Conservation (phyloP, 1,140 invertebrate species). For the Drosophila grimshawi region DNA sequence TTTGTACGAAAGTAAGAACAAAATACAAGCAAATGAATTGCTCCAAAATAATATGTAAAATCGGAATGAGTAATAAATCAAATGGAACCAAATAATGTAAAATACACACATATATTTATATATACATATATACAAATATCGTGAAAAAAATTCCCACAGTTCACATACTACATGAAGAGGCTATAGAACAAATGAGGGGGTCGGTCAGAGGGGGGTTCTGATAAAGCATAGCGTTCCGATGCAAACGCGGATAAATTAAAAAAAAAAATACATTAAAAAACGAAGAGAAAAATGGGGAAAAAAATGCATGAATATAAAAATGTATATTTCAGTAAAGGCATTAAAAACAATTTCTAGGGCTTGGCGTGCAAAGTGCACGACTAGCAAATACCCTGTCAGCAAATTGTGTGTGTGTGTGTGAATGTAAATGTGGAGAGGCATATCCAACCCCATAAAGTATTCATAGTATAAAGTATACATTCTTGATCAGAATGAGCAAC, state of each 20-base stretch:
- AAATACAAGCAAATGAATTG: constrained; percentile 10
- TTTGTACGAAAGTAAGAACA: not conserved
- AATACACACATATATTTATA: no score
- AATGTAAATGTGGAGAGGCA: no score
- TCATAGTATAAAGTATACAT: no score
- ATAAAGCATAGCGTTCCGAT: constrained; percentile 21
- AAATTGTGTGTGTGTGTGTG: not conserved
- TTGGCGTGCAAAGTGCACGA: constrained; percentile 11
- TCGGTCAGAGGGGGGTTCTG: not conserved
- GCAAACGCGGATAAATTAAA: constrained; percentile 1
- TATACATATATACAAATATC: no score
- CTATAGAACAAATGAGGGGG: not conserved
- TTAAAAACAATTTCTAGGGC: constrained; percentile 29
- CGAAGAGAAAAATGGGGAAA: not conserved
- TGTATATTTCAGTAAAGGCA: constrained; percentile 11
- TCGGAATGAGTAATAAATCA: constrained; percentile 4
- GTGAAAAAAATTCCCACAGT: not conserved
- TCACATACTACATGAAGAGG: not conserved
- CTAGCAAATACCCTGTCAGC: not conserved
- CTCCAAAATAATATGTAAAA: constrained; percentile 16
- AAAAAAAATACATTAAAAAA: not conserved
- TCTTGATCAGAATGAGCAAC: no score
- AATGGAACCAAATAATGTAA: constrained; percentile 5
- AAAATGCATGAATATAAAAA: constrained; percentile 4
- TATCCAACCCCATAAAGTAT: no score